Evolutionary conservation across 1,140 invertebrate species (phyloP).

Genomic region (Fopius arisanus): DNA sequence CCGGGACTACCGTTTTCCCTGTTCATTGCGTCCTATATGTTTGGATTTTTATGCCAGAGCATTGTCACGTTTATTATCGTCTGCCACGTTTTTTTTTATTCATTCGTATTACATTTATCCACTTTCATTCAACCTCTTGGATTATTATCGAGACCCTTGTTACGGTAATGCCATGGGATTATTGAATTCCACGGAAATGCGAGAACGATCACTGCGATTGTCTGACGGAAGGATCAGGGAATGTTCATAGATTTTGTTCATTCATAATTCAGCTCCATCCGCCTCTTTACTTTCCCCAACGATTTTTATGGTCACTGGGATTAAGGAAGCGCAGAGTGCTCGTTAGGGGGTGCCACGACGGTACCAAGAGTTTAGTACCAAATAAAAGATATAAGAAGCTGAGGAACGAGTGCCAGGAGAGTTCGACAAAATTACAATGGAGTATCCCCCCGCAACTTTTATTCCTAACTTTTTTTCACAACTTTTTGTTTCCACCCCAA

Average conservation of each 20-base stretch:
- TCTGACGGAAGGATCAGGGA: slow-evolving; percentile 4
- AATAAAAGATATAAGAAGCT: slow-evolving; percentile 17
- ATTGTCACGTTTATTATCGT: slow-evolving; percentile 14
- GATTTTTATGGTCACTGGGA: slow-evolving; percentile 27
- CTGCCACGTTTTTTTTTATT: background rate
- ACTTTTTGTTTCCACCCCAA: background rate
- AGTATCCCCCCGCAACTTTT: slow-evolving; percentile 7
- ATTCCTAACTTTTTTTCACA: slow-evolving; percentile 1
- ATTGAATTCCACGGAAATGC: background rate
- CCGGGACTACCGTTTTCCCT: slow-evolving; percentile 24
- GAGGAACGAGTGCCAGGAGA: background rate
- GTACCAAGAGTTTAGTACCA: background rate
- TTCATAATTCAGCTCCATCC: background rate
- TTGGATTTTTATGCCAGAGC: background rate
- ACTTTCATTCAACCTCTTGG: background rate
- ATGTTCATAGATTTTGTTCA: slow-evolving; percentile 21
- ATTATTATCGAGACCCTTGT: background rate
- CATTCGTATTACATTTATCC: background rate
- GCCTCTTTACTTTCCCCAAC: background rate
- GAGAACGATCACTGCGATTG: background rate
- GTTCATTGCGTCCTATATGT: slow-evolving; percentile 14
- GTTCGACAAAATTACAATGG: slow-evolving; percentile 28
- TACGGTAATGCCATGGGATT: background rate
- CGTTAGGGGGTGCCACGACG: slow-evolving; percentile 18
- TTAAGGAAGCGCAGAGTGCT: slow-evolving; percentile 19